Conservation (phyloP, 2,888 invertebrate species). For the Caenorhabditis angaria region DNA sequence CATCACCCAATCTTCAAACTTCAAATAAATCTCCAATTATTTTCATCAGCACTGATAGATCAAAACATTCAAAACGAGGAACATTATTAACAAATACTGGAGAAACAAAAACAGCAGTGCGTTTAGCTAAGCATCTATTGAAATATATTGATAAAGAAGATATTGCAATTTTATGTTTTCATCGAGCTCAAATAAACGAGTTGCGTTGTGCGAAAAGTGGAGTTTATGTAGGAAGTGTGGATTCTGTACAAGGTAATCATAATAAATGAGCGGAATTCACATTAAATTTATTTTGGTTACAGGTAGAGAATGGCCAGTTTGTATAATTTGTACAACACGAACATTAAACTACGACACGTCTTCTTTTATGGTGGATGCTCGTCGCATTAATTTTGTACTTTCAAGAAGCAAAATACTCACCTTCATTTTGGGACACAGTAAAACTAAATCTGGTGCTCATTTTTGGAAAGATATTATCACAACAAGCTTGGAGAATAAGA, state of each 20-base stretch:
- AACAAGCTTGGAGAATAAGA: background rate
- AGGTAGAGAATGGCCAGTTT: background rate
- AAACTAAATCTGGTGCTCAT: background rate
- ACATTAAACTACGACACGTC: background rate
- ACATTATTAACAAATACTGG: background rate
- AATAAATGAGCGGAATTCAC: too few relatives aligned
- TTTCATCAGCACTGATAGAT: background rate
- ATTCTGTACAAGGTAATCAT: background rate
- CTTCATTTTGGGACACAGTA: background rate
- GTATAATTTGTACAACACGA: background rate
- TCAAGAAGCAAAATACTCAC: background rate
- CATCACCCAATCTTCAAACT: background rate
- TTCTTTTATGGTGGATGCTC: background rate
- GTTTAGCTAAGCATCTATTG: background rate
- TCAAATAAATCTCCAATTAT: background rate
- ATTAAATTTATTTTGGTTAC: too few relatives aligned
- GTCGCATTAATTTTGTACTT: background rate
- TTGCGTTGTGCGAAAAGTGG: background rate
- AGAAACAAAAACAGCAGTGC: background rate
- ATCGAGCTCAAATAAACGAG: background rate
- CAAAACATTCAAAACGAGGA: background rate
- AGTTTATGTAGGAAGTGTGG: background rate
- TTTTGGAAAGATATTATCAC: background rate
- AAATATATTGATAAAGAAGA: background rate
- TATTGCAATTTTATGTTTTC: background rate